Evolutionary conservation across 1,140 invertebrate species (phyloP).

Genomic region (Muscidifurax raptorellus): DNA sequence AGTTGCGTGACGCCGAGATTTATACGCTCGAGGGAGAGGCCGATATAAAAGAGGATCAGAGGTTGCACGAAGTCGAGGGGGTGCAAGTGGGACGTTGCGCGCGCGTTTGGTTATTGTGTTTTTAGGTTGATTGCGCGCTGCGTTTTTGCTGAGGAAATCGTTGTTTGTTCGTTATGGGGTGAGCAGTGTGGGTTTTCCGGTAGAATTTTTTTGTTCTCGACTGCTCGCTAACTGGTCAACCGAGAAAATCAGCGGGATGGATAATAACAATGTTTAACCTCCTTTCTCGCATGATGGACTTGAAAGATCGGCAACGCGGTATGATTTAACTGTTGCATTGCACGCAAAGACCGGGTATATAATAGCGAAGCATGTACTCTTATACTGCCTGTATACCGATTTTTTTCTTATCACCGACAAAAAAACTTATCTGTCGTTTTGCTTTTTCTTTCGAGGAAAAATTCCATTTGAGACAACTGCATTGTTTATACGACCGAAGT

Average conservation of each 20-base stretch:
- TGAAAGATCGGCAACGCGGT: conserved; percentile 13
- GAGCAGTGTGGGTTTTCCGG: neutral
- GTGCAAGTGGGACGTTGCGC: neutral
- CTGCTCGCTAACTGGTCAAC: neutral
- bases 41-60: neutral
- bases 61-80: neutral
- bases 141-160: neutral
- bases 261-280: neutral
- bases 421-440: neutral
- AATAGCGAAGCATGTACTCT: neutral
- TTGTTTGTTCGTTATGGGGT: neutral
- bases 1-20: conserved; percentile 36
- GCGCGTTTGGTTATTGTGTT: neutral
- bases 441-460: neutral
- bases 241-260: neutral
- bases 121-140: neutral
- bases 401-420: neutral
- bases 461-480: neutral
- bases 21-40: neutral
- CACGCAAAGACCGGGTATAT: conserved; percentile 3
- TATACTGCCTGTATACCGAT: no score
- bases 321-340: conserved; percentile 34
- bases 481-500: no score
- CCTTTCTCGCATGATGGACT: neutral
- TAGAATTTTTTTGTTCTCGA: neutral